Percentiles rank a stretch among this genome's conserved stretches.
phyloP scores from a whole-genome alignment of 2,797 vertebrate genomes.

The Lerista edwardsae region DNA sequence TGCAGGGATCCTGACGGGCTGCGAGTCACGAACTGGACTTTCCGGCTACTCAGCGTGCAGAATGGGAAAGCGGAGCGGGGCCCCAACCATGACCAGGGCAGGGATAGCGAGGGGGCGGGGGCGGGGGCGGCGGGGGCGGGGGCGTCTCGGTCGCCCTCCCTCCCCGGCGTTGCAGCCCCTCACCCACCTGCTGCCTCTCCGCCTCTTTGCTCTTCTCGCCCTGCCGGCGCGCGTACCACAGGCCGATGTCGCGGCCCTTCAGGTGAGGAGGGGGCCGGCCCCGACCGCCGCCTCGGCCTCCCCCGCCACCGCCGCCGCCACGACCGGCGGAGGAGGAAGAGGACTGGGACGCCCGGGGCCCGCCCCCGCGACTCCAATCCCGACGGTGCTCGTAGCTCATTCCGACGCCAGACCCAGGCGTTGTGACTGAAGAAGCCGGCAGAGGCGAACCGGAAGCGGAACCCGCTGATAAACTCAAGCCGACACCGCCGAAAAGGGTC shows the following conservation, averaged over 20 bases:
- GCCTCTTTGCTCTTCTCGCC: conserved; percentile 84
- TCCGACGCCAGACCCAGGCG: too few relatives aligned
- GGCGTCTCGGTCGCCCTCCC: not conserved
- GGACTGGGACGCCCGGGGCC: not conserved
- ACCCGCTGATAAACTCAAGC: rapidly evolving
- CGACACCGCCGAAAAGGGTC: not conserved
- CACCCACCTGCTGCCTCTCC: conserved; percentile 82
- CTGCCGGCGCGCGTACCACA: conserved; percentile 92
- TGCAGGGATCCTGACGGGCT: too few relatives aligned
- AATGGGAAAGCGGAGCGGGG: too few relatives aligned
- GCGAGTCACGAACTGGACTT: too few relatives aligned
- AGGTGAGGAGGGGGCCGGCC: conserved; percentile 90
- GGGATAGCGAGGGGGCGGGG: too few relatives aligned
- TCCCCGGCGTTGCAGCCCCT: not conserved
- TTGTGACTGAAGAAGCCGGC: not conserved
- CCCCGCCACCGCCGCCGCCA: conserved; percentile 43
- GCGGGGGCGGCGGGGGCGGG: not conserved
- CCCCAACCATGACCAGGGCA: too few relatives aligned
- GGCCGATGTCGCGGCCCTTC: conserved; percentile 91
- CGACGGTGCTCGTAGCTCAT: conserved; percentile 77
- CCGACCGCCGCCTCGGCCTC: conserved; percentile 73
- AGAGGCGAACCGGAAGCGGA: not conserved
- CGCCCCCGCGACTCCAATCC: conserved; percentile 66
- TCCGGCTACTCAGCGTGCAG: too few relatives aligned
- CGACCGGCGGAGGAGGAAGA: conserved; percentile 5